Base-by-base conservation (phyloP, 2,888 invertebrate genomes). In the Chloroclystis v-ata region DNA sequence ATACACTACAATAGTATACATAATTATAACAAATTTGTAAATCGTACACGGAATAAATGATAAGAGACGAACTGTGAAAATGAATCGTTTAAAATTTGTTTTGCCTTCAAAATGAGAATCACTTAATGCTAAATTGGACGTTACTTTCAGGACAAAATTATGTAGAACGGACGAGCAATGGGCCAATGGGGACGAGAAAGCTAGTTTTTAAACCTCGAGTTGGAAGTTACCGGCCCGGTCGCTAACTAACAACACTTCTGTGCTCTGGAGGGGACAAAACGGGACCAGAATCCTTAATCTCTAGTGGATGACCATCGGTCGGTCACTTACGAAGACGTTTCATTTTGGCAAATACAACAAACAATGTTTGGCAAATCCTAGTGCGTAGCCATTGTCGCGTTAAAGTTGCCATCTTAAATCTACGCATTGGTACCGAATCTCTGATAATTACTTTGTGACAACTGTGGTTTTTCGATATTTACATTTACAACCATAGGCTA, bases 71-170 rank as follows among this genome's bases (percentile, higher is more conserved):
- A 46, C 61, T 60, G 63, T 57, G 58, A 54, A 65, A 56, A 56
- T 47, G 39, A 63, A 57, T 72, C 70, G 71, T 70, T 70, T 67
- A 60, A 66, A 69, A 69, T 67, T 58, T 60, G 66, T 59, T 52
- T 57, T 48, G 55, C 55, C 46, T 43, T 62, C 68, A 65, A 67
- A 55, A 77, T 80, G 75, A 79, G 74, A 73, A 72, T 75, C 67
- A 81, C 85, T 80, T 85, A 85, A 82, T 58, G 76, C 85, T 85
- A 82, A 84, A 83, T 79, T 86, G 86, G 86, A 87, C 86, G 86
- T 85, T 80, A 83, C 59, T 76, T 70, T 78, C 61, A 85, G 86
- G 86, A 85, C 86, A 83, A 78, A 48, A 73, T 74, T 78, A 84
- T 67, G 75, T 70, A 77, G 85, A 83, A 84, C 82, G 86, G 86